Percentiles rank a stretch among this genome's conserved stretches.
Conservation (phyloP, 1,140 invertebrate genomes). For the Pentalonia nigronervosa region DNA sequence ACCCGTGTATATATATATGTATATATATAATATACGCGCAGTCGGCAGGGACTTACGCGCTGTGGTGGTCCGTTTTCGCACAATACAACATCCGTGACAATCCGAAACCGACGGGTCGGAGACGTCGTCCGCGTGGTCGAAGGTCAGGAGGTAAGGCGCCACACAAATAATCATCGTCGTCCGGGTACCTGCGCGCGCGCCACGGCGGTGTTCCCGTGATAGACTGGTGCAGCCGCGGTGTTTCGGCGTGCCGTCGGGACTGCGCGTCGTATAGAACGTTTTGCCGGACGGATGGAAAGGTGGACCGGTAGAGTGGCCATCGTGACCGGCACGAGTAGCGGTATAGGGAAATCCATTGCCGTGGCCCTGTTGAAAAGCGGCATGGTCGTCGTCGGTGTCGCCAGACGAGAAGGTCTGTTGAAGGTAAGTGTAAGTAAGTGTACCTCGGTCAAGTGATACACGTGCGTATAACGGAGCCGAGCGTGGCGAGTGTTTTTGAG, state of each 20-base stretch:
- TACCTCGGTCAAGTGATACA: too few relatives aligned
- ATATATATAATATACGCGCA: neutral
- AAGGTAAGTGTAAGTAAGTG: slow-evolving; percentile 64
- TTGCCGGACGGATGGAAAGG: slow-evolving; percentile 62
- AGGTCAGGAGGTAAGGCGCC: too few relatives aligned
- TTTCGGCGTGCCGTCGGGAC: neutral
- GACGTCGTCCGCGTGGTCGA: too few relatives aligned
- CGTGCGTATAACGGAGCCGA: too few relatives aligned
- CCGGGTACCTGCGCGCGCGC: too few relatives aligned
- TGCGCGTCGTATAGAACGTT: too few relatives aligned
- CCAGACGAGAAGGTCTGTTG: slow-evolving; percentile 67
- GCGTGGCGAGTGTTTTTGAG: neutral
- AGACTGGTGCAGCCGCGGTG: neutral
- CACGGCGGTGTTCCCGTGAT: neutral
- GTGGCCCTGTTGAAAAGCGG: slow-evolving; percentile 67
- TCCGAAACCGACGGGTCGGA: too few relatives aligned
- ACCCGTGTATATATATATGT: too few relatives aligned
- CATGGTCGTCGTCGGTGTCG: slow-evolving; percentile 71
- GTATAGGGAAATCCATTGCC: slow-evolving; percentile 69
- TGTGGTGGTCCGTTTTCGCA: neutral
- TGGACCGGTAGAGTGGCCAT: slow-evolving; percentile 71
- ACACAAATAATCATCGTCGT: too few relatives aligned
- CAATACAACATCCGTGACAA: neutral
- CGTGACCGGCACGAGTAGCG: slow-evolving; percentile 72
- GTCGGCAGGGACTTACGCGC: neutral